phyloP scores from a whole-genome alignment of 2,888 invertebrate species.

The Cylloceria caligata region DNA sequence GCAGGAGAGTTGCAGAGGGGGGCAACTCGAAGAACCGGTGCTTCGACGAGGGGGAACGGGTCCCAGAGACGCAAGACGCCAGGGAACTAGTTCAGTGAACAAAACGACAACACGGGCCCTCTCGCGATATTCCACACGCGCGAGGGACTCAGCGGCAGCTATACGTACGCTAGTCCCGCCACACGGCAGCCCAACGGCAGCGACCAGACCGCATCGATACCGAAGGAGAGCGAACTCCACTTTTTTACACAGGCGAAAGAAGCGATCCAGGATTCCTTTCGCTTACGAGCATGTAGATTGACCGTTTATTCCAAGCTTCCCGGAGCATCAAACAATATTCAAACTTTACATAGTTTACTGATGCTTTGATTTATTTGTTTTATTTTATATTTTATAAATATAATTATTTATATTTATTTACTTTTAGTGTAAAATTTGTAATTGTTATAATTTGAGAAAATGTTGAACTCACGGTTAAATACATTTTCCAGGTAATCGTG shows the following conservation, averaged over 20 bases:
- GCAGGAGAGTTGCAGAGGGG: slow-evolving; percentile 48
- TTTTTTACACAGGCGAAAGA: slow-evolving; percentile 38
- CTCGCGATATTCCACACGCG: slow-evolving; percentile 65
- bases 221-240: slow-evolving; percentile 60
- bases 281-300: slow-evolving; percentile 44
- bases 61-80: slow-evolving; percentile 74
- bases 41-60: slow-evolving; percentile 65
- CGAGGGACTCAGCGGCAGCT: background rate
- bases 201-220: slow-evolving; percentile 30
- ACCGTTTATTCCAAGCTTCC: slow-evolving; percentile 22
- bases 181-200: slow-evolving; percentile 47
- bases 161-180: slow-evolving; percentile 39
- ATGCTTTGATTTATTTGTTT: background rate
- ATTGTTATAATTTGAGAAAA: background rate
- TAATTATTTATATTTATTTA: too few species aligned
- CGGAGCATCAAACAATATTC: background rate
- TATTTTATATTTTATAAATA: too few species aligned
- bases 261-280: slow-evolving; percentile 56
- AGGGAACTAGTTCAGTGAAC: slow-evolving; percentile 84
- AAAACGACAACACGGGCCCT: slow-evolving; percentile 81
- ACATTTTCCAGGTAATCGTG: slow-evolving; percentile 9
- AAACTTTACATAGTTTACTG: background rate
- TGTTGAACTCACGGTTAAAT: background rate
- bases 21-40: slow-evolving; percentile 67
- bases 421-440: too few species aligned